These are phyloP conservation scores for Pipa parva DNA, from an alignment of 2,113 vertebrate genomes.

Conservation along the genomic window DNA sequence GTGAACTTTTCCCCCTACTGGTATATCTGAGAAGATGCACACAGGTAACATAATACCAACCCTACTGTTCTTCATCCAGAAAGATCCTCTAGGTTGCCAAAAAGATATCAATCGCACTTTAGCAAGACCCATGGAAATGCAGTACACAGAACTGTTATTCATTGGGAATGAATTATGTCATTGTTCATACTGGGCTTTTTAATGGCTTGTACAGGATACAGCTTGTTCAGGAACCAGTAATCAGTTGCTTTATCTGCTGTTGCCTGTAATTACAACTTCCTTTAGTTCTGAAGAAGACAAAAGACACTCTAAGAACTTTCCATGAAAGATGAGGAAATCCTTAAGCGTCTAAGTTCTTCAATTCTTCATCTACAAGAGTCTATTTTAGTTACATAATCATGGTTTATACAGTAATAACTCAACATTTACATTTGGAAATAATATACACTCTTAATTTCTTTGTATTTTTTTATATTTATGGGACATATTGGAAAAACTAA, in stretches of 20 bases:
- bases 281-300: constrained; percentile 17
- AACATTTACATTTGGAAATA: too few species aligned
- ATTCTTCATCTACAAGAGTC: too few species aligned
- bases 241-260: constrained; percentile 32
- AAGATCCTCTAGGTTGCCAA: constrained; percentile 4
- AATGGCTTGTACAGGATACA: constrained; percentile 33
- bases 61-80: constrained; percentile 6
- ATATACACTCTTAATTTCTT: too few species aligned
- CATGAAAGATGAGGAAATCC: constrained; percentile 7
- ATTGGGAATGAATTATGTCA: constrained; percentile 26
- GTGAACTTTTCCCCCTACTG: neutral
- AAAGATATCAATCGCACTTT: neutral
- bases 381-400: too few species aligned
- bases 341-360: too few species aligned
- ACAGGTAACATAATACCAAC: constrained; percentile 8
- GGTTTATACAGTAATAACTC: neutral
- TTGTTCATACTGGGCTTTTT: constrained; percentile 21
- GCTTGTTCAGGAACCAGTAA: constrained; percentile 27
- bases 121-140: constrained; percentile 5
- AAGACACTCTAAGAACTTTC: constrained; percentile 14
- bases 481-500: too few species aligned
- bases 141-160: constrained; percentile 37
- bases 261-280: constrained; percentile 37
- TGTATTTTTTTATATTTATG: too few species aligned
- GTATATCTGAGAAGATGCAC: neutral